Conservation (phyloP, 2,888 invertebrate species). For the Parelbella ahira region DNA sequence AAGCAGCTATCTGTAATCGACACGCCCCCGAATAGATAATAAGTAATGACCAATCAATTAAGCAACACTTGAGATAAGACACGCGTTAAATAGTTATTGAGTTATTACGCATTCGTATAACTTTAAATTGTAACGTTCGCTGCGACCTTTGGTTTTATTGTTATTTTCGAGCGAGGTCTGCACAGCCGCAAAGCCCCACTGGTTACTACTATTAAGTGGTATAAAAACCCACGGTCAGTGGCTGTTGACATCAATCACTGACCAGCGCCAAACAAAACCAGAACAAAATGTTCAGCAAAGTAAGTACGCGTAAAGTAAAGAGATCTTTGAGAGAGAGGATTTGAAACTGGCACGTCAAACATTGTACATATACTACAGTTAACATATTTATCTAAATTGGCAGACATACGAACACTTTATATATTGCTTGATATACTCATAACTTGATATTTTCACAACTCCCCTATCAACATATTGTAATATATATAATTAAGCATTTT, state of each 20-base stretch:
- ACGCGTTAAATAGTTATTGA: slow-evolving; percentile 18
- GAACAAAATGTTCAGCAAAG: slow-evolving; percentile 29
- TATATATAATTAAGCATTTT: background rate
- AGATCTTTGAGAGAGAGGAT: too few species aligned
- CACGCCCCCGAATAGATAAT: slow-evolving; percentile 22
- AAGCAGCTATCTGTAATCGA: slow-evolving; percentile 20
- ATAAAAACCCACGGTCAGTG: slow-evolving; percentile 47
- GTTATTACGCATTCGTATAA: slow-evolving; percentile 16
- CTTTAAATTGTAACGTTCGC: slow-evolving; percentile 20
- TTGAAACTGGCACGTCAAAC: too few species aligned
- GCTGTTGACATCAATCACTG: slow-evolving; percentile 27
- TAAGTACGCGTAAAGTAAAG: too few species aligned
- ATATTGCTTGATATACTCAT: too few species aligned
- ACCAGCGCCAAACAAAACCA: slow-evolving; percentile 19
- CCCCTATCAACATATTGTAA: too few species aligned
- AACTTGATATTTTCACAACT: too few species aligned
- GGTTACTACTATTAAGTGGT: slow-evolving; percentile 13
- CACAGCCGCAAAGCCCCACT: slow-evolving; percentile 17
- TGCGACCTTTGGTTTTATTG: slow-evolving; percentile 26
- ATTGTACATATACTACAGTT: too few species aligned
- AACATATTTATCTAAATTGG: too few species aligned
- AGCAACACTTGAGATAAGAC: slow-evolving; percentile 16
- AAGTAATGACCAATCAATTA: slow-evolving; percentile 24
- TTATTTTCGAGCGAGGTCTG: slow-evolving; percentile 17
- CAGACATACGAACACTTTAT: too few species aligned